Evolutionary conservation across 2,797 vertebrate genomes (phyloP), one percentile per base, ranked within the genome.

Genomic region (Varecia variegata): DNA sequence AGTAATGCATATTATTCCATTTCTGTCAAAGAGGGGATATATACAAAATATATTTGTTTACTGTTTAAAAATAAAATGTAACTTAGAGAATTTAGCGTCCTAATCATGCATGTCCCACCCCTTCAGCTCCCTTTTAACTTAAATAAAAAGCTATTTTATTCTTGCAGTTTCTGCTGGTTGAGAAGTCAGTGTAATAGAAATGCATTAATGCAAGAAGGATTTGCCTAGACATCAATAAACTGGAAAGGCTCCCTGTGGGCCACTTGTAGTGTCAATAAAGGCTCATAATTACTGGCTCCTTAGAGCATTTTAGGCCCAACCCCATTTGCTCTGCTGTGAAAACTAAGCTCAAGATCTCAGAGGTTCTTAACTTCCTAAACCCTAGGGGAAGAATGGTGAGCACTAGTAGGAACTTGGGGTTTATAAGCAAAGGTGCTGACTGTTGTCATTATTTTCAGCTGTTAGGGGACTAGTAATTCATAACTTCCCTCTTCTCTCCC

Each of bases 241-340:
- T 89, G 3, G 30, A 97, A 97, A 96, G 84, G 60, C 94, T 97
- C 97, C 93, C 92, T 0, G 62, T 0, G 30, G 96, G 87, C 93
- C 94, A 88, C 94, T 97, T 97, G 91, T 35, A 88, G 83, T 92
- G 91, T 97, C 96, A 94, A 95, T 97, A 97, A 97, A 96, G 10
- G 25, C 74, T 97, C 88, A 70, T 90, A 95, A 97, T 97, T 94
- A 97, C 96, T 97, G 96, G 91, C 56, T 95, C 88, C 84, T 96
- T 79, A 76, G 95, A 92, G 94, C 70, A 95, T 97, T 92, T 97
- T 96, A 92, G 83, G 94, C 4, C 38, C 18, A 81, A 52, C 40
- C 76, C 54, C 68, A 23, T 68, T 77, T 11, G 0, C 83, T 91
- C 7, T n/a, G 17, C n/a, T 91, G 47, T 6, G 7, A 43, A 73